Conservation (phyloP, 2,888 invertebrate genomes). For the Drosophila koepferae region DNA sequence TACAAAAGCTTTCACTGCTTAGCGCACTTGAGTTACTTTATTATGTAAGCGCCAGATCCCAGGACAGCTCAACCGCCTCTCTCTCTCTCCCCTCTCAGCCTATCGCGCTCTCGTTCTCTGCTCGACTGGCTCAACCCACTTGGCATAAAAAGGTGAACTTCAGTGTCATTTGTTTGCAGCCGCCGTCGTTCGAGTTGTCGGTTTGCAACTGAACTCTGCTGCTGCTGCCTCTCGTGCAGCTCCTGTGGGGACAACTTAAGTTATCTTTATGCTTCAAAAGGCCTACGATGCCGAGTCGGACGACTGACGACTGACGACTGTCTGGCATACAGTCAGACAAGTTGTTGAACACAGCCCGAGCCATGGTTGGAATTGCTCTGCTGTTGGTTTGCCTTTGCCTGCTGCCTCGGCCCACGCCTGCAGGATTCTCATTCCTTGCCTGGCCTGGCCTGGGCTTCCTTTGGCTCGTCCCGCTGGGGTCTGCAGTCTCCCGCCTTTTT, state of each 20-base stretch:
- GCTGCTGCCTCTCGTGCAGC: slow-evolving; percentile 18
- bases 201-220: slow-evolving; percentile 54
- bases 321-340: slow-evolving; percentile 58
- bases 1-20: slow-evolving; percentile 63
- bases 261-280: slow-evolving; percentile 74
- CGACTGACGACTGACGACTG: slow-evolving; percentile 44
- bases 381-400: slow-evolving; percentile 5
- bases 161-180: slow-evolving; percentile 68
- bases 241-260: slow-evolving; percentile 71
- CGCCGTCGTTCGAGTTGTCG: slow-evolving; percentile 48
- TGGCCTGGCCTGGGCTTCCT: slow-evolving; percentile 12
- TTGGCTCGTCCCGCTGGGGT: slow-evolving; percentile 40
- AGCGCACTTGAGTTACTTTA: slow-evolving; percentile 64
- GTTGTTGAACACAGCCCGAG: slow-evolving; percentile 51
- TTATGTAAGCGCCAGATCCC: slow-evolving; percentile 59
- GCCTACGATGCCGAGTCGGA: slow-evolving; percentile 52
- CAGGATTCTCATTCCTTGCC: too few relatives aligned
- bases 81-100: background rate
- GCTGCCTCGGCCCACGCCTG: too few relatives aligned
- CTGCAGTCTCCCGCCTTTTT: slow-evolving; percentile 44
- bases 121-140: slow-evolving; percentile 25
- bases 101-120: background rate
- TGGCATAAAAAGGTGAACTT: slow-evolving; percentile 70
- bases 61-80: slow-evolving; percentile 16
- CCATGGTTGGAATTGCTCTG: slow-evolving; percentile 26